Conservation (phyloP, 2,797 vertebrate species). For the Sebastes matsubarae region DNA sequence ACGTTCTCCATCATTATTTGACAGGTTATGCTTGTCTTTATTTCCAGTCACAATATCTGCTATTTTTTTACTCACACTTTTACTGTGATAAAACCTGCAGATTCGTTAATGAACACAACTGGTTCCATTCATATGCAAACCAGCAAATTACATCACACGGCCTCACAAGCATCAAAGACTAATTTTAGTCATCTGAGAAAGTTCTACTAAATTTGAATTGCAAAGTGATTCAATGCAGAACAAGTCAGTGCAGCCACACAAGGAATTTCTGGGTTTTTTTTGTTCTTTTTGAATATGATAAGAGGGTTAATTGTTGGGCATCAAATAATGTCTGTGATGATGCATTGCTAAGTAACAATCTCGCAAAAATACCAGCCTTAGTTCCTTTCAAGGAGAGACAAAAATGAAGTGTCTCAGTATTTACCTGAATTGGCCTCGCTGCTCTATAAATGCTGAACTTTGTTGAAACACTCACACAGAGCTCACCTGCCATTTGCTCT, state of each 20-base stretch:
- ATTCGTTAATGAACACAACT: neutral
- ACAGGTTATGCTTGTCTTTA: neutral
- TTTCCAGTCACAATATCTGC: neutral
- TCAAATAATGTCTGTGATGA: neutral
- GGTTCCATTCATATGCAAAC: neutral
- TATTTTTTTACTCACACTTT: neutral
- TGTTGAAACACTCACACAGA: neutral
- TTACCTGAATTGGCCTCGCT: neutral
- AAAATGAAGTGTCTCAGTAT: neutral
- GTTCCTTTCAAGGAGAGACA: neutral
- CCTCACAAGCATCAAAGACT: neutral
- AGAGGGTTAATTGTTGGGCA: neutral
- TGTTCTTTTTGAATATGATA: neutral
- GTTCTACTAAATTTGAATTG: neutral
- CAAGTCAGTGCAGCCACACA: neutral
- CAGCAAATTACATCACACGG: neutral
- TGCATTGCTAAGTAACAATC: neutral
- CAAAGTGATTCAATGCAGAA: neutral
- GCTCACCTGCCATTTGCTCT: neutral
- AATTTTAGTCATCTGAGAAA: neutral
- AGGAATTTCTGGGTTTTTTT: neutral
- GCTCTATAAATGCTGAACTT: neutral
- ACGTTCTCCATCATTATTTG: too few relatives aligned
- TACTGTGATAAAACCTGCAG: neutral
- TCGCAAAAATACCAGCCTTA: neutral